Evolutionary conservation across 2,888 invertebrate genomes (phyloP).

Genomic region (Gymnoscelis rufifasciata): DNA sequence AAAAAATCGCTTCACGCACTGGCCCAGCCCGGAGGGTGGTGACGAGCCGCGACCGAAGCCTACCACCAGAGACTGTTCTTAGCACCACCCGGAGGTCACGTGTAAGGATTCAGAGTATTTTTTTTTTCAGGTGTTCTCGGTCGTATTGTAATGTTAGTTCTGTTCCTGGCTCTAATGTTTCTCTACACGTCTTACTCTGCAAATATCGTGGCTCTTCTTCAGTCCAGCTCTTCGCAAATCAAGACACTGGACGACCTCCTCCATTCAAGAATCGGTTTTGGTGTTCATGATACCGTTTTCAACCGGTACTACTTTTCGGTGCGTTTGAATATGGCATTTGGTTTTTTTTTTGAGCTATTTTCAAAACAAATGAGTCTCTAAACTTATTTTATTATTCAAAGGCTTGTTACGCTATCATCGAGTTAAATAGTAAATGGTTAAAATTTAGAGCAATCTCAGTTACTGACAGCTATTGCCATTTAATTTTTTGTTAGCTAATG

Average conservation of each 20-base stretch:
- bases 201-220: slow-evolving; percentile 86
- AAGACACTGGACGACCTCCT: slow-evolving; percentile 81
- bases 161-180: slow-evolving; percentile 83
- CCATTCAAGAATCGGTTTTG: slow-evolving; percentile 82
- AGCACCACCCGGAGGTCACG: too few relatives aligned
- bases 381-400: too few relatives aligned
- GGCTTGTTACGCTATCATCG: too few relatives aligned
- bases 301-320: slow-evolving; percentile 84
- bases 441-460: too few relatives aligned
- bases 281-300: slow-evolving; percentile 84
- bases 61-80: too few relatives aligned
- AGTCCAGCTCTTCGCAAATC: slow-evolving; percentile 84
- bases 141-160: slow-evolving; percentile 81
- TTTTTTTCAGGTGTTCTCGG: slow-evolving; percentile 64
- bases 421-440: too few relatives aligned
- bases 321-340: neutral
- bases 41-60: too few relatives aligned
- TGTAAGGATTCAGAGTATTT: too few relatives aligned
- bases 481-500: too few relatives aligned
- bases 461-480: too few relatives aligned
- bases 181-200: slow-evolving; percentile 87
- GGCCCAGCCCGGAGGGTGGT: too few relatives aligned
- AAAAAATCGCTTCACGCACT: too few relatives aligned
- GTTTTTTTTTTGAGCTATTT: neutral
- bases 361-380: neutral